These are phyloP conservation scores for Melieria picta DNA, from an alignment of 2,888 invertebrate genomes.

Conservation along the genomic window DNA sequence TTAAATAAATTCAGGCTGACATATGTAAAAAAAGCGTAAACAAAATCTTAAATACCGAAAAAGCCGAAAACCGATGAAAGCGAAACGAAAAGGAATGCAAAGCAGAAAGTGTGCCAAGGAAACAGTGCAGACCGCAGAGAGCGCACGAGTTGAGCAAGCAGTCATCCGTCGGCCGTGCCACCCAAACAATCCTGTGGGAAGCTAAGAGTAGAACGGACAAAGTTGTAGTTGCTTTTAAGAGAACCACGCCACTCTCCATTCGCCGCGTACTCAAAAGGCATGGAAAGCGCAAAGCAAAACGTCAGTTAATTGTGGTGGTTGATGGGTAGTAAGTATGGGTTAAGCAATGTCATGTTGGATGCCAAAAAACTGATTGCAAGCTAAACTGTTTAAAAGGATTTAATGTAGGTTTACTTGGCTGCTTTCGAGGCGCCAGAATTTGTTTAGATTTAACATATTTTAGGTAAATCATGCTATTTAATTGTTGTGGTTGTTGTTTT, in stretches of 20 bases:
- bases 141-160: not conserved
- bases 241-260: not conserved
- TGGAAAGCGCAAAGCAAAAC: not conserved
- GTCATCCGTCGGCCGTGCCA: too few relatives aligned
- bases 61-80: constrained; percentile 12
- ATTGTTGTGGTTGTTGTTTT: not conserved
- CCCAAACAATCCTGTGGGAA: too few relatives aligned
- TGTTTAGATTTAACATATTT: too few relatives aligned
- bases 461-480: not conserved
- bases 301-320: too few relatives aligned
- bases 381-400: too few relatives aligned
- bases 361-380: too few relatives aligned
- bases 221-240: not conserved
- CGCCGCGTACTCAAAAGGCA: not conserved
- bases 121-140: not conserved
- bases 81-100: constrained; percentile 1
- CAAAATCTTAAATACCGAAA: constrained; percentile 43
- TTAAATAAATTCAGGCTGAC: constrained; percentile 54
- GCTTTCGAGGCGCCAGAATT: too few relatives aligned
- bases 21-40: constrained; percentile 57
- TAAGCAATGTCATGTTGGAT: too few relatives aligned
- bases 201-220: not conserved
- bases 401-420: too few relatives aligned
- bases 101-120: not conserved
- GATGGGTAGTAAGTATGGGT: too few relatives aligned